phyloP scores from a whole-genome alignment of 2,888 invertebrate species.

The Pachymerium ferrugineum region DNA sequence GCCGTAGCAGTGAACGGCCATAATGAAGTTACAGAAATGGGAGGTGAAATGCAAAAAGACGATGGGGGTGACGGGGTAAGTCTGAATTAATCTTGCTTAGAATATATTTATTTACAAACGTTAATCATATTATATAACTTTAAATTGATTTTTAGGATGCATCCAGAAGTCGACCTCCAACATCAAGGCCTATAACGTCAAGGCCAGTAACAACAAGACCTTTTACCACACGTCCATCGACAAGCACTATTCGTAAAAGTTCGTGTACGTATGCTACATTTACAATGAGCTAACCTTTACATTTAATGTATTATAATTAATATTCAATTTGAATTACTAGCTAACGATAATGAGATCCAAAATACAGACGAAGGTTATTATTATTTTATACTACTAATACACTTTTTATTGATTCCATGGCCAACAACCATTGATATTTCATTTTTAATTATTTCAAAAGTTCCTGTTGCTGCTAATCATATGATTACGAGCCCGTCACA shows the following conservation, averaged over 20 bases:
- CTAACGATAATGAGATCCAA: not conserved
- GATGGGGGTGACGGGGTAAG: constrained; percentile 32
- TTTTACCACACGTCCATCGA: not conserved
- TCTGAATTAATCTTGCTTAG: not conserved
- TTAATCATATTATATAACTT: not conserved
- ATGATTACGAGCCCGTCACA: not conserved
- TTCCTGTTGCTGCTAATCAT: not conserved
- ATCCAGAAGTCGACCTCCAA: not conserved
- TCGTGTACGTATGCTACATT: not conserved
- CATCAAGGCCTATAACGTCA: constrained; percentile 37
- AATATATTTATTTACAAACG: too few relatives aligned
- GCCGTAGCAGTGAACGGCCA: constrained; percentile 37
- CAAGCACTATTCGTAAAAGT: not conserved
- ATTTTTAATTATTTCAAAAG: not conserved
- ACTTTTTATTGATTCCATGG: not conserved
- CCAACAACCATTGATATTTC: not conserved
- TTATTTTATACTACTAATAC: not conserved
- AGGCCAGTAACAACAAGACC: constrained; percentile 29
- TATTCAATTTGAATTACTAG: not conserved
- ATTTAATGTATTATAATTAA: not conserved
- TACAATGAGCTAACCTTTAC: too few relatives aligned
- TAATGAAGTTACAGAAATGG: constrained; percentile 40
- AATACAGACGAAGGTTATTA: not conserved
- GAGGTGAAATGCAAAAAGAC: constrained; percentile 41
- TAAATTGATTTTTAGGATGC: not conserved